Conservation (phyloP, 2,797 vertebrate species). For the Platalea minor region DNA sequence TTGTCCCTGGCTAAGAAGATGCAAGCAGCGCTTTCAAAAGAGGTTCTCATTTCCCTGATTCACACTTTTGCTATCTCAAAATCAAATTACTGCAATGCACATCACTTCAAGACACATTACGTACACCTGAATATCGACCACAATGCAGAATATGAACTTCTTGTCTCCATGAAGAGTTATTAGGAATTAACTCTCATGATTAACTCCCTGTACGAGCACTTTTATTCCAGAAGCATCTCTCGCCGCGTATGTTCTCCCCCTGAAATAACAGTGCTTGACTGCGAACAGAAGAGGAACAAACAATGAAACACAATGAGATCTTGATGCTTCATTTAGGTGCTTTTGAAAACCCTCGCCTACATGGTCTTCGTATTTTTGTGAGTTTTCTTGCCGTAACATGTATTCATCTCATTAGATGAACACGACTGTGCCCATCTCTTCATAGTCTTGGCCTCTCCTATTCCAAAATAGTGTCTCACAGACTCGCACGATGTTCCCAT, state of each 20-base stretch:
- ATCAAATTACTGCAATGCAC: background rate
- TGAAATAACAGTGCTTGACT: background rate
- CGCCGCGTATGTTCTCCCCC: background rate
- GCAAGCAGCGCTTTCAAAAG: background rate
- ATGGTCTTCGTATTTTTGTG: accelerated
- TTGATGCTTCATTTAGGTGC: background rate
- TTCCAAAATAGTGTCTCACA: background rate
- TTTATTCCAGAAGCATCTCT: background rate
- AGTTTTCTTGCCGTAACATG: background rate
- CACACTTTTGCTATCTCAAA: background rate
- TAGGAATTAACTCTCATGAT: background rate
- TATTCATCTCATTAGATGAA: background rate
- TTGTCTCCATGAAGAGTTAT: background rate
- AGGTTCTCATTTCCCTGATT: background rate
- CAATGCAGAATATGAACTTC: background rate
- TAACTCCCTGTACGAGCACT: background rate
- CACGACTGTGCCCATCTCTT: background rate
- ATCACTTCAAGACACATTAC: background rate
- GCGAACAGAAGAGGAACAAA: background rate
- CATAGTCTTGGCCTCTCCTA: background rate
- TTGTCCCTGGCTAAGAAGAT: background rate
- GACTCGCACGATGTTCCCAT: background rate
- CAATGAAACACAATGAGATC: background rate
- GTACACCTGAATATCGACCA: accelerated
- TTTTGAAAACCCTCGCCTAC: background rate